phyloP scores from a whole-genome alignment of 2,888 invertebrate genomes.

The Bombyx huttoni region DNA sequence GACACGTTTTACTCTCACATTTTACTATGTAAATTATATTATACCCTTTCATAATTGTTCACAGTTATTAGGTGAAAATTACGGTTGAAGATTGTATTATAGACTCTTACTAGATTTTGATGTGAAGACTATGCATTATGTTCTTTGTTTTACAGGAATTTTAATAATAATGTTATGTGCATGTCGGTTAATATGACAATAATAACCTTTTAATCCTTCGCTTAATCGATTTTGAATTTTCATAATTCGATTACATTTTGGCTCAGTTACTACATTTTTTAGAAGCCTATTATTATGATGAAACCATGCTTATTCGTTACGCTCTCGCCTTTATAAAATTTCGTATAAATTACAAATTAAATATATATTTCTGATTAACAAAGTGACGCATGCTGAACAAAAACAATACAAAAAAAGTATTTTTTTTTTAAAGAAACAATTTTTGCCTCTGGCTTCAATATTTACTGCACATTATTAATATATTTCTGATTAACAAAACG shows the following conservation, averaged over 20 bases:
- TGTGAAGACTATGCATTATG: neutral
- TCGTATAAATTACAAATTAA: slow-evolving; percentile 16
- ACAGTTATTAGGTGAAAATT: too few relatives aligned
- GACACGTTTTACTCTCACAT: too few relatives aligned
- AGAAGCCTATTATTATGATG: slow-evolving; percentile 41
- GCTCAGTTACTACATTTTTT: slow-evolving; percentile 52
- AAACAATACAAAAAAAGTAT: slow-evolving; percentile 5
- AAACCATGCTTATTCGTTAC: slow-evolving; percentile 45
- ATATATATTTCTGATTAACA: slow-evolving; percentile 24
- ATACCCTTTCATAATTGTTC: too few relatives aligned
- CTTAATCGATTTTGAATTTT: neutral
- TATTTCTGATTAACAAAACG: slow-evolving; percentile 30
- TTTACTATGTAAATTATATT: too few relatives aligned
- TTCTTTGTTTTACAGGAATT: neutral
- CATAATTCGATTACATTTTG: slow-evolving; percentile 56
- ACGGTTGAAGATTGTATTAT: too few relatives aligned
- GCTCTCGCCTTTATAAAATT: slow-evolving; percentile 33
- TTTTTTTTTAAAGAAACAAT: slow-evolving; percentile 1
- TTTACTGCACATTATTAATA: slow-evolving; percentile 31
- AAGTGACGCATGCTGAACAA: slow-evolving; percentile 55
- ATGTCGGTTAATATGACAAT: neutral
- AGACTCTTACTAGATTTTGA: neutral
- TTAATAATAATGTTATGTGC: neutral
- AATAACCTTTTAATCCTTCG: neutral
- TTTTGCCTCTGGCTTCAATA: slow-evolving; percentile 57